These are phyloP conservation scores for Drosophila teissieri DNA, from an alignment of 1,140 invertebrate species.

Conservation along the genomic window DNA sequence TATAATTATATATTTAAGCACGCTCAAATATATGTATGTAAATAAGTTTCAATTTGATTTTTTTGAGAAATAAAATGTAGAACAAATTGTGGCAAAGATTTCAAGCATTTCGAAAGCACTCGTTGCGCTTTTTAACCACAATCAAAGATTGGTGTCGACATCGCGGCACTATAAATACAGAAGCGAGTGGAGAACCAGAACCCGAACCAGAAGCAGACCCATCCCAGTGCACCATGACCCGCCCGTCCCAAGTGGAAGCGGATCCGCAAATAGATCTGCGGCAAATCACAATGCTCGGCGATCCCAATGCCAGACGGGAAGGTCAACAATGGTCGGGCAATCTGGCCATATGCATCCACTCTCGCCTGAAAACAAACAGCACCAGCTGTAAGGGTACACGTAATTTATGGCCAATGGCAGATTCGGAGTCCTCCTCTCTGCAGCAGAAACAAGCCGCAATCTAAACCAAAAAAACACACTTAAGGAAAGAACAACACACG, in stretches of 20 bases:
- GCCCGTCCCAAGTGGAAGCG: constrained; percentile 24
- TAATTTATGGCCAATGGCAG: background rate
- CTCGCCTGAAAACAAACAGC: constrained; percentile 6
- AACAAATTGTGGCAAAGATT: constrained; percentile 48
- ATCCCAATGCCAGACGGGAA: constrained; percentile 28
- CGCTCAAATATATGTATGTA: constrained; percentile 67
- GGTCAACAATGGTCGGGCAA: constrained; percentile 23
- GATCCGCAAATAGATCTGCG: constrained; percentile 27
- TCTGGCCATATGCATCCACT: constrained; percentile 4
- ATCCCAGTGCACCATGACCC: constrained; percentile 21
- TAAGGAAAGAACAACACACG: background rate
- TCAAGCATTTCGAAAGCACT: constrained; percentile 10
- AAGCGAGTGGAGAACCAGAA: constrained; percentile 9
- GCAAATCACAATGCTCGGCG: constrained; percentile 3
- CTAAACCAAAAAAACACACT: background rate
- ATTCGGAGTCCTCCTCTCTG: background rate
- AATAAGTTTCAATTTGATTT: constrained; percentile 73
- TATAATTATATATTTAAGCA: constrained; percentile 43
- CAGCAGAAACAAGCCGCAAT: background rate
- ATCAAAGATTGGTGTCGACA: constrained; percentile 16
- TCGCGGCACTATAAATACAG: constrained; percentile 15
- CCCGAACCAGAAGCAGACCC: no score
- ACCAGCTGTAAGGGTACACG: background rate
- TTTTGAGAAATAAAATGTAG: constrained; percentile 73
- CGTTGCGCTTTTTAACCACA: constrained; percentile 2